These are phyloP conservation scores for Siderastrea siderea DNA, from an alignment of 92 coral and sea anemone species.

Conservation along the genomic window DNA sequence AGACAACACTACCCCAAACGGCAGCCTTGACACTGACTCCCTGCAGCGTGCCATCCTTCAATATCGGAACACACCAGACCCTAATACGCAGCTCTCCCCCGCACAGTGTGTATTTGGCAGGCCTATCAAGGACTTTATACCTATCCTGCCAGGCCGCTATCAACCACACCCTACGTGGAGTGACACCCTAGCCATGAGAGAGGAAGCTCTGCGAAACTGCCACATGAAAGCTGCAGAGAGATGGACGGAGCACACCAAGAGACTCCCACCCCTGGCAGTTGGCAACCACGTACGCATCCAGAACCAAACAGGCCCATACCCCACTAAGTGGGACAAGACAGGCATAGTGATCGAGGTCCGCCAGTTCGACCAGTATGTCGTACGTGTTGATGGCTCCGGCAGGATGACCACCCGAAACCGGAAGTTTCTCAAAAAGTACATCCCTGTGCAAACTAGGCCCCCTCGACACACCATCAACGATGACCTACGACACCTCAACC, in stretches of 20 bases:
- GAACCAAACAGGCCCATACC: constrained; percentile 64
- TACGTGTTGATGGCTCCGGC: constrained; percentile 40
- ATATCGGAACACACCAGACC: constrained; percentile 65
- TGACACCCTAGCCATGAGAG: constrained; percentile 59
- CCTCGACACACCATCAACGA: constrained; percentile 42
- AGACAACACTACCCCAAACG: constrained; percentile 48
- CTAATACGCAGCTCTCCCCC: constrained; percentile 55
- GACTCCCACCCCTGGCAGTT: constrained; percentile 53
- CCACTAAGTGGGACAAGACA: constrained; percentile 72
- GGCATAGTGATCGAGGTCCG: constrained; percentile 49
- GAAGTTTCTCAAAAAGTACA: constrained; percentile 39
- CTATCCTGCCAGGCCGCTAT: constrained; percentile 55
- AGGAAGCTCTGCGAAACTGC: constrained; percentile 70
- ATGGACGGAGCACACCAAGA: constrained; percentile 47
- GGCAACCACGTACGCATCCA: constrained; percentile 57
- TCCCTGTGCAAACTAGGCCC: constrained; percentile 39
- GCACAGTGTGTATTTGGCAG: constrained; percentile 69
- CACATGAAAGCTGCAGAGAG: constrained; percentile 65
- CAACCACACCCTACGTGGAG: constrained; percentile 39
- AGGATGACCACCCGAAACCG: constrained; percentile 44
- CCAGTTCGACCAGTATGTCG: constrained; percentile 58
- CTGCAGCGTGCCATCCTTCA: constrained; percentile 65
- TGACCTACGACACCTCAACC: constrained; percentile 48
- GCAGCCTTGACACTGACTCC: constrained; percentile 52
- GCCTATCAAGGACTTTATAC: constrained; percentile 72